Conservation (phyloP, 2,113 vertebrate species). For the Muntiacus reevesi region DNA sequence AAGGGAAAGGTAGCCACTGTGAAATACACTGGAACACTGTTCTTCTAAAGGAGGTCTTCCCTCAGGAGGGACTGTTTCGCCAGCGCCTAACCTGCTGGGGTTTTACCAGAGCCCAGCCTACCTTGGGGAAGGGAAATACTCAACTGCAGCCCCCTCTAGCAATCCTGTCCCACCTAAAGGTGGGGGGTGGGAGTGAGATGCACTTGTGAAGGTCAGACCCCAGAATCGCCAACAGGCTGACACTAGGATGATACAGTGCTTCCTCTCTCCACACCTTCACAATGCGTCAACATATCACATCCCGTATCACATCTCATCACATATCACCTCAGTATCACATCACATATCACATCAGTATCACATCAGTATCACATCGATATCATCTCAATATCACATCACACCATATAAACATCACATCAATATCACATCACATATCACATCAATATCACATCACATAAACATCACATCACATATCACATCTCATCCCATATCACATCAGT, state of each 20-base stretch:
- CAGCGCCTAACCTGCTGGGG: background rate
- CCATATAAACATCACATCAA: too few relatives aligned
- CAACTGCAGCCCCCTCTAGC: background rate
- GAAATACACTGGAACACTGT: background rate
- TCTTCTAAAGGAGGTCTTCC: background rate
- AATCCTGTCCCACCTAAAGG: background rate
- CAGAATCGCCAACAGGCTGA: background rate
- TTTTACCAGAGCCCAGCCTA: background rate
- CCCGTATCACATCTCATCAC: too few relatives aligned
- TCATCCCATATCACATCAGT: too few relatives aligned
- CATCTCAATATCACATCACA: too few relatives aligned
- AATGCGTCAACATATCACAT: background rate
- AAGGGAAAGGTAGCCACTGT: background rate
- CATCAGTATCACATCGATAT: too few relatives aligned
- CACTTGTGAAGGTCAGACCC: background rate
- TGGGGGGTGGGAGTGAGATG: fast-evolving
- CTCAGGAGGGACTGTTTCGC: background rate
- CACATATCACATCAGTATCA: too few relatives aligned
- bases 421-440: too few relatives aligned
- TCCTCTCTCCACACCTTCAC: background rate
- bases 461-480: too few relatives aligned
- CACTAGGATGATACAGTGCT: background rate
- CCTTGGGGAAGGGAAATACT: background rate
- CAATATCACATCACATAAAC: background rate
- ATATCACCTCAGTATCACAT: background rate